Evolutionary conservation across 2,113 vertebrate genomes (phyloP), one percentile per base, ranked within the genome.

Genomic region (Cavia porcellus): DNA sequence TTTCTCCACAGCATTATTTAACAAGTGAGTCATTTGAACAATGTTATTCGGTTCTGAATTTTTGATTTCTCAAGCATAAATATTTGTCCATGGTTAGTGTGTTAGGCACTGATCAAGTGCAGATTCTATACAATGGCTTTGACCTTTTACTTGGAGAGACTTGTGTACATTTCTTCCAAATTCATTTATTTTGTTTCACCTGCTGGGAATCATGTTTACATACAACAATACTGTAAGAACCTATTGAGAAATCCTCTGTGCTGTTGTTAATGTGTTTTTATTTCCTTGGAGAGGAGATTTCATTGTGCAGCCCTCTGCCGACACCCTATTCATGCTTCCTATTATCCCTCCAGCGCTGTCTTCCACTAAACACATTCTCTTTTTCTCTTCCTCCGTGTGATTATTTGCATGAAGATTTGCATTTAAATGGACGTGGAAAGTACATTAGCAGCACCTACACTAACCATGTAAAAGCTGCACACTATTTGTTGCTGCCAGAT

Each of bases 371-470:
- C 84, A 97, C 92, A 96, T 90, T 97, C 81, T 30, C 74, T 35
- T 94, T 95, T 96, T 86, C n/a, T 30, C 94, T n/a, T 97, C 90
- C 85, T 98, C 97, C 93, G 97, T 97, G 97, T 97, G 97, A 98
- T 97, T 98, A 98, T 98, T 98, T 98, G 97, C 97, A 98, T 97
- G 97, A 98, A 86, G 89, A 99, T 98, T 99, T 99, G 98, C 98
- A 98, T 99, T 98, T 98, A 98, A 99, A 99, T 99, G 94, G 97
- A 89, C 98, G 87, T 79, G 87, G 94, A 98, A 98, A 97, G 95
- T 98, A 90, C 96, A 98, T 98, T 98, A 98, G 98, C 96, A 98
- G 97, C 98, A 98, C 97, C 96, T 98, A 98, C 88, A 94, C 94
- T 97, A 97, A 98, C 97, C 98, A 96, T 97, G 96, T 82, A 96